Percentiles rank a stretch among this genome's conserved stretches.
Conservation (phyloP, 2,797 vertebrate genomes). For the Craterocephalus amniculus region DNA sequence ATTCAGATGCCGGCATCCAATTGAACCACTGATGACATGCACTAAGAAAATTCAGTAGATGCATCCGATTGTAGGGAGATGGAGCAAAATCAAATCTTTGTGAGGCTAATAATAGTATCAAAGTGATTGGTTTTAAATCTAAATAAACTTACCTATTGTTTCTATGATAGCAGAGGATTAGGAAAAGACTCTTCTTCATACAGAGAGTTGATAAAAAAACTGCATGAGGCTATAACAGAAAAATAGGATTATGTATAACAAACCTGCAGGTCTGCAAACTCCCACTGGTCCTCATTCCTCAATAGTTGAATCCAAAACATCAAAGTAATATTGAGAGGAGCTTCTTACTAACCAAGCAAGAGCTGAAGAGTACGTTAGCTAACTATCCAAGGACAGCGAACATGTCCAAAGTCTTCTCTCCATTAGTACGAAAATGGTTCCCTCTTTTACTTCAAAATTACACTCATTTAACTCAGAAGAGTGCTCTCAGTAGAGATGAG, state of each 20-base stretch:
- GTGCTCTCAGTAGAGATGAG: conserved; percentile 63
- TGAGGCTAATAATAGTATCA: background rate
- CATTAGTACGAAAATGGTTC: conserved; percentile 65
- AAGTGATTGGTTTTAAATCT: background rate
- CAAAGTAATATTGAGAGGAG: conserved; percentile 24
- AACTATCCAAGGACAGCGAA: conserved; percentile 63
- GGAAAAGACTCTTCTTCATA: background rate
- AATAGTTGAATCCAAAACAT: conserved; percentile 46
- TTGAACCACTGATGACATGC: background rate
- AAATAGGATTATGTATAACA: background rate
- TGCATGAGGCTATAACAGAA: background rate
- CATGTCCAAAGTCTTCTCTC: conserved; percentile 55
- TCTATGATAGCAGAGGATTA: background rate
- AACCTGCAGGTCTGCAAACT: conserved; percentile 8
- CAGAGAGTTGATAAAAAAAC: conserved; percentile 13
- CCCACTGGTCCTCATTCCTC: conserved; percentile 16
- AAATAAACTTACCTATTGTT: background rate
- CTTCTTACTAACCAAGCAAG: conserved; percentile 14
- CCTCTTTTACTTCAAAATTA: conserved; percentile 72
- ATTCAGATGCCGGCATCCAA: background rate
- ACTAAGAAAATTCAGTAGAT: background rate
- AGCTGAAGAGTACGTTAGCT: conserved; percentile 48
- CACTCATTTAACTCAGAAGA: conserved; percentile 71
- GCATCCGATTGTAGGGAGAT: background rate
- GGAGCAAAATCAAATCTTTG: background rate